Evolutionary conservation across 2,797 vertebrate genomes (phyloP), one percentile per base, ranked within the genome.

Genomic region (Danio kyathit): DNA sequence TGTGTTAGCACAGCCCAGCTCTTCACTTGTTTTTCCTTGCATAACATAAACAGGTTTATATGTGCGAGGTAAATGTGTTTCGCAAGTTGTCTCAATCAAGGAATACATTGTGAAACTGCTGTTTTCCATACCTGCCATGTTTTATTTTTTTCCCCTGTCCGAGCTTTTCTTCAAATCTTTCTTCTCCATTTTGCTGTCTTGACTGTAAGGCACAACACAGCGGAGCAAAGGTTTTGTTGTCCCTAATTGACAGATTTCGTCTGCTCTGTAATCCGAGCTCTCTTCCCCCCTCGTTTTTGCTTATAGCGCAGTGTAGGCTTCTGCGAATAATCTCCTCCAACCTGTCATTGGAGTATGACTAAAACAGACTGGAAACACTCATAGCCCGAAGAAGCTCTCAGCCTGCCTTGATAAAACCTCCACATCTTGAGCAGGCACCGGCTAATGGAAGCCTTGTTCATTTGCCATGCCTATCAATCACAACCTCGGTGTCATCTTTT

Each of bases 401-500:
- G 83, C 69, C 72, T 70, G 17, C 46, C 14, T 59, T 76, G 78
- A 72, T 71, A 71, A 84, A 77, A 44, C 76, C 72, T 82, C 56
- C 44, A 54, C 71, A 60, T 81, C 72, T 81, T 82, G 29, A 43
- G 44, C 43, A 52, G 65, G 48, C 67, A 79, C 66, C 57, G 84
- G 86, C 90, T 92, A 93, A 94, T 92, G 91, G 91, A 92, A 84
- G 88, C 88, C 85, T 85, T 90, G 88, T 92, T 92, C 79, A 85
- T 92, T 92, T 92, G 89, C 92, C 91, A 91, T 88, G 86, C 90
- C 89, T 92, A 93, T 94, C 92, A 94, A 91, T 94, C 94, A 92
- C 80, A 12, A 72, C 86, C 80, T 83, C 86, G 80, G 83, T 91
- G 91, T 92, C 89, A 86, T 93, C 89, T 88, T 81, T 82, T 90